These are phyloP conservation scores for Python bivittatus DNA, from an alignment of 2,113 vertebrate species.

Conservation along the genomic window DNA sequence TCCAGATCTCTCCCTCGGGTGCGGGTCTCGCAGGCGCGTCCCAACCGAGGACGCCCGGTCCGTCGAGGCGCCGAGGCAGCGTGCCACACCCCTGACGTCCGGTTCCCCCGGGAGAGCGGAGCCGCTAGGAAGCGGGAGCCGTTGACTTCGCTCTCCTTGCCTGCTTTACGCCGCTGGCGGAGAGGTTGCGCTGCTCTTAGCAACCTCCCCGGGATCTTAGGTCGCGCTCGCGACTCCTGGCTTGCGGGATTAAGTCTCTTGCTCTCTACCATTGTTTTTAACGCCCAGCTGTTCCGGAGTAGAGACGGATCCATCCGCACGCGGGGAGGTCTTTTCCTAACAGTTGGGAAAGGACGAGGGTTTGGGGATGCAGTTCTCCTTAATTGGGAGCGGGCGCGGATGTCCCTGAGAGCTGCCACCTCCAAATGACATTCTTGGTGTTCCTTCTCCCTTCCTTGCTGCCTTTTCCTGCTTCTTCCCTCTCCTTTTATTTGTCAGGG, in stretches of 20 bases:
- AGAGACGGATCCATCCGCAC: neutral
- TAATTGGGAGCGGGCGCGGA: neutral
- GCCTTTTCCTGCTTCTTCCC: neutral
- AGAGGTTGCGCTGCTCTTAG: neutral
- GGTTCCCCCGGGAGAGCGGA: neutral
- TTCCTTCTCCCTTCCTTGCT: neutral
- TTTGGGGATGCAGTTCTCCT: neutral
- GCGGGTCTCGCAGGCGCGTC: neutral
- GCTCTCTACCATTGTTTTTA: neutral
- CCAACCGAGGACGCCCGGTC: neutral
- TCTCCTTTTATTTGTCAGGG: neutral
- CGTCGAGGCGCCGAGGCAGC: neutral
- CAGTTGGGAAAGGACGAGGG: no score
- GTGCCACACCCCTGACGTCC: neutral
- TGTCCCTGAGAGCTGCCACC: slow-evolving; percentile 29
- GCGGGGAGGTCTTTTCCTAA: neutral
- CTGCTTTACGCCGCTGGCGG: neutral
- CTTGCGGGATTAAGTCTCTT: neutral
- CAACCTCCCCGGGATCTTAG: neutral
- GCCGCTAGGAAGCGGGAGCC: neutral
- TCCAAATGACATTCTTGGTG: slow-evolving; percentile 55
- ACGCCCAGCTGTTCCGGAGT: neutral
- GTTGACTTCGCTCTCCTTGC: neutral
- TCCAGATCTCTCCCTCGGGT: neutral
- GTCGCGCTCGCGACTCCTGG: neutral